Percentiles rank a stretch among this genome's conserved stretches.
Evolutionary conservation across 2,888 invertebrate species (phyloP).

Genomic region (Trichopoda pennipes): DNA sequence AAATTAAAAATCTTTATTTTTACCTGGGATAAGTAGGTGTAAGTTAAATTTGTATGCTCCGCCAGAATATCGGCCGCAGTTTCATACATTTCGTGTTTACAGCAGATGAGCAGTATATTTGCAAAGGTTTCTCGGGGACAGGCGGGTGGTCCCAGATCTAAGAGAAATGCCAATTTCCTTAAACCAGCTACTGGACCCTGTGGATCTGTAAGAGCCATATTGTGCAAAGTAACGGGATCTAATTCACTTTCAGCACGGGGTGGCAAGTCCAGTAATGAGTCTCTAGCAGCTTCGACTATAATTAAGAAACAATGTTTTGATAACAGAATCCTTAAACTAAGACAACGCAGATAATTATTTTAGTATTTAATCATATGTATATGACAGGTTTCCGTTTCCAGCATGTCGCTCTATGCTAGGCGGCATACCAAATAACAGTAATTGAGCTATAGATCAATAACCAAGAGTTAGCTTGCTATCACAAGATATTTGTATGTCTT

Average conservation of each 20-base stretch:
- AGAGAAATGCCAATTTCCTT: conserved; percentile 92
- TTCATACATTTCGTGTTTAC: conserved; percentile 98
- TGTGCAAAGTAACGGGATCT: conserved; percentile 98
- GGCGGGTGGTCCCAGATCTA: conserved; percentile 92
- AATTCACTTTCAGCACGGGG: conserved; percentile 97
- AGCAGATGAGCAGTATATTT: conserved; percentile 95
- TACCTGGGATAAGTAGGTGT: conserved; percentile 95
- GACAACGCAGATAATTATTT: no score
- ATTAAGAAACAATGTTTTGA: background rate
- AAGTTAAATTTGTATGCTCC: conserved; percentile 97
- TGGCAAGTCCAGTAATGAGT: conserved; percentile 94
- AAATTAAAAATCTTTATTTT: background rate
- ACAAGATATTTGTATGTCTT: no score
- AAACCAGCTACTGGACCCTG: conserved; percentile 94
- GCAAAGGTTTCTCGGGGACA: conserved; percentile 99
- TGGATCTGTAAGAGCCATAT: conserved; percentile 94
- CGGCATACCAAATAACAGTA: no score
- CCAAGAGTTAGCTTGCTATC: no score
- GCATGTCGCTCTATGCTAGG: no score
- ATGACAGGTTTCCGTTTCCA: no score
- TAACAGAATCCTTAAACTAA: background rate
- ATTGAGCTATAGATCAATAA: no score
- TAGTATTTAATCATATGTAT: no score
- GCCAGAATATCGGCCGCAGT: conserved; percentile 98
- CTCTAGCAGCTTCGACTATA: conserved; percentile 90